Conservation (phyloP, 2,888 invertebrate species). For the Torymus aiolomorphi region DNA sequence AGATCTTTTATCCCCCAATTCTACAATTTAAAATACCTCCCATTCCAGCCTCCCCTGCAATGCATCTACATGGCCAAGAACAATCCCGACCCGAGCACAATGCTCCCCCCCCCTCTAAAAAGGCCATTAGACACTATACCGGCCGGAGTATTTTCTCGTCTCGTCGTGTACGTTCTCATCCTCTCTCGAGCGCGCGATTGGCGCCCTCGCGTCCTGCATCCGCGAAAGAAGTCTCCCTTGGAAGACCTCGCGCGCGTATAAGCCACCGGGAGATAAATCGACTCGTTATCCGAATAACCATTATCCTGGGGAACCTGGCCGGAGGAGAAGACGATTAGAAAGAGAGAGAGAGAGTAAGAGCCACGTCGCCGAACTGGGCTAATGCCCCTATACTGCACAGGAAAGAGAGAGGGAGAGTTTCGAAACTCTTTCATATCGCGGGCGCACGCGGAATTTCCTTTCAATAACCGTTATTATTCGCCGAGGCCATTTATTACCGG, state of each 20-base stretch:
- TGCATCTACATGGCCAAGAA: no score
- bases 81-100: no score
- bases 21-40: no score
- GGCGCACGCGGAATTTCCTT: slow-evolving; percentile 61
- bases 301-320: slow-evolving; percentile 59
- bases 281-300: slow-evolving; percentile 70
- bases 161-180: no score
- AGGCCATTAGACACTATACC: no score
- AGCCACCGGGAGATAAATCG: slow-evolving; percentile 68
- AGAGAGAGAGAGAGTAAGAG: neutral
- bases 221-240: no score
- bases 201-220: no score
- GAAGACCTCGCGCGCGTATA: slow-evolving; percentile 9
- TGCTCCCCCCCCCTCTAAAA: no score
- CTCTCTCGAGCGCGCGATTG: no score
- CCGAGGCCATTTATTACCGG: slow-evolving; percentile 62
- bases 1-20: no score
- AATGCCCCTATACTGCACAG: slow-evolving; percentile 61
- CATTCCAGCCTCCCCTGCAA: no score
- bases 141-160: no score
- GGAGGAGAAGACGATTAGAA: slow-evolving; percentile 45
- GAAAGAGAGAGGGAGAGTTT: slow-evolving; percentile 57
- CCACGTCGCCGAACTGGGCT: slow-evolving; percentile 65
- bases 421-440: slow-evolving; percentile 64
- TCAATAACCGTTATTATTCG: slow-evolving; percentile 69